phyloP scores from a whole-genome alignment of 92 coral and sea anemone species.

The Galaxea fascicularis region DNA sequence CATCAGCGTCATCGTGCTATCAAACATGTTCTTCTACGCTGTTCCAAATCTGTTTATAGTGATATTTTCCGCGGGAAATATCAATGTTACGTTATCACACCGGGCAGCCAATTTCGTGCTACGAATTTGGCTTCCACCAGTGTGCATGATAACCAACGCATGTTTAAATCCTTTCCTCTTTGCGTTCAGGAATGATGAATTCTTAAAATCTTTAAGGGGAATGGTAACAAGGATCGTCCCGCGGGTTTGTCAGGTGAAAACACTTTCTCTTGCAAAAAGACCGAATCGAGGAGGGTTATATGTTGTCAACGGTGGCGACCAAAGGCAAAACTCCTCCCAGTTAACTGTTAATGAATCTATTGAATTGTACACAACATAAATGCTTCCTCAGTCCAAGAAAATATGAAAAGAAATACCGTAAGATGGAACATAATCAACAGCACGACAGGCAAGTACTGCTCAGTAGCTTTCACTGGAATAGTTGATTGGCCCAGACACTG shows the following conservation, averaged over 20 bases:
- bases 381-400: too few relatives aligned
- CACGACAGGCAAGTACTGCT: too few relatives aligned
- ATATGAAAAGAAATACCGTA: too few relatives aligned
- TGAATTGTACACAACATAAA: not conserved
- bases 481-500: too few relatives aligned
- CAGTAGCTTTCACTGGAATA: too few relatives aligned
- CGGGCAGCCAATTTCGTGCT: slow-evolving; percentile 24
- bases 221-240: not conserved
- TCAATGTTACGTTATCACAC: slow-evolving; percentile 3
- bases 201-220: slow-evolving; percentile 7
- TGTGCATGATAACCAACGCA: slow-evolving; percentile 62
- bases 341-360: not conserved
- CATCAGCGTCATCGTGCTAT: slow-evolving; percentile 49
- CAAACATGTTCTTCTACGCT: slow-evolving; percentile 59
- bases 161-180: slow-evolving; percentile 67
- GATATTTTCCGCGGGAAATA: slow-evolving; percentile 13
- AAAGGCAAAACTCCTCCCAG: not conserved
- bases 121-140: slow-evolving; percentile 66
- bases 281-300: not conserved
- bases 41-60: slow-evolving; percentile 50
- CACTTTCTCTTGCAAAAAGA: not conserved
- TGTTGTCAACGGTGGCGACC: not conserved
- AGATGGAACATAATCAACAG: too few relatives aligned
- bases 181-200: slow-evolving; percentile 58
- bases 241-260: not conserved